A percentile compares a stretch with the other conserved stretches of the same genome.
Conservation (phyloP, 1,140 invertebrate genomes). For the Amphibalanus amphitrite region DNA sequence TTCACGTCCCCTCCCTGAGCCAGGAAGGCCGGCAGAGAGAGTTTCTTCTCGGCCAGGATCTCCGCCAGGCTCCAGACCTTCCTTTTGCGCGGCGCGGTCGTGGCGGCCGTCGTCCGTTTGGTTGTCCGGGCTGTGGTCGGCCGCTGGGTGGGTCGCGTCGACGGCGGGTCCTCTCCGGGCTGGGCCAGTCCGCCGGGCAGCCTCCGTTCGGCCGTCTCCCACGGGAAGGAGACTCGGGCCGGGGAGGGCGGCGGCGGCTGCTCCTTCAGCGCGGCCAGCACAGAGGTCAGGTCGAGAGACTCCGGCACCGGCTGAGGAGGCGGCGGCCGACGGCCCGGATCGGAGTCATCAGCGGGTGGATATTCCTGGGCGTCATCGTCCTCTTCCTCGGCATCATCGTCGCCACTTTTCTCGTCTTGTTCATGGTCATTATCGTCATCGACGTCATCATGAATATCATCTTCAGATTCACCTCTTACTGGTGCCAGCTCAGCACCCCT, state of each 20-base stretch:
- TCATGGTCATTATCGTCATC: too few relatives aligned
- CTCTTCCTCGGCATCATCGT: background rate
- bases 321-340: background rate
- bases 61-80: background rate
- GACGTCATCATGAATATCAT: too few relatives aligned
- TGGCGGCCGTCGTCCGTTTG: background rate
- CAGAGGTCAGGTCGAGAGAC: background rate
- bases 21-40: background rate
- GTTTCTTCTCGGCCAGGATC: background rate
- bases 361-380: background rate
- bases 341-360: too few relatives aligned
- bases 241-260: too few relatives aligned
- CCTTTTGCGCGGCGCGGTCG: background rate
- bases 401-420: background rate
- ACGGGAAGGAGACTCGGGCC: background rate
- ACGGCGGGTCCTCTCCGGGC: background rate
- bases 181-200: background rate
- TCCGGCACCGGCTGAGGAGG: too few relatives aligned
- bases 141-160: background rate
- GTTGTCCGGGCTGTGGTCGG: too few relatives aligned
- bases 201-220: background rate
- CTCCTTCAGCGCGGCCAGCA: background rate
- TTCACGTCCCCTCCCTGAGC: background rate
- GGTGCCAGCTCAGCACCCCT: too few relatives aligned
- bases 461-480: too few relatives aligned